Evolutionary conservation across 2,113 vertebrate species (phyloP), one percentile per base, ranked within the genome.

Genomic region (Centropus unirufus): DNA sequence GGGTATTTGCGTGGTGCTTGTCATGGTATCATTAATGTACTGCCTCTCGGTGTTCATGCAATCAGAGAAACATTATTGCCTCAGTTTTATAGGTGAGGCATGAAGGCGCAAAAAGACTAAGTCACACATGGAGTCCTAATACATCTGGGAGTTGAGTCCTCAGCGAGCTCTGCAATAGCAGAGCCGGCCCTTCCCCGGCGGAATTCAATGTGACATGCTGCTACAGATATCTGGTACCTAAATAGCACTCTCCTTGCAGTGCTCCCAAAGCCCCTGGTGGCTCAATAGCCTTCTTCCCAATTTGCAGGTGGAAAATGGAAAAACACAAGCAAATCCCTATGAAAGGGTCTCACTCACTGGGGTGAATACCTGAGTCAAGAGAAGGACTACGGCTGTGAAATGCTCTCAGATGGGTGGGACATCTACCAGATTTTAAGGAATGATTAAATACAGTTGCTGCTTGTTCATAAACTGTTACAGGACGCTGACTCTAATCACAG

Each of bases 221-320:
- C 77, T 86, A 18, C 70, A 44, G 77, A 23, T 32, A 73, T 0
- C 82, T 80, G 51, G n/a, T 27, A 49, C 13, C 47, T 54, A 47
- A 78, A 80, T 6, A 58, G 30, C 72, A 51, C 14, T 68, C 36
- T 55, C 30, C 63, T 86, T 42, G 17, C 39, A 59, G 55, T 57
- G 55, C 24, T 88, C 63, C 72, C 67, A 62, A 83, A 90, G 55
- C 27, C 32, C 29, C 69, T 74, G 63, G 20, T 21, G 55, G 14
- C 39, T 54, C n/a, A 78, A n/a, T 22, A 57, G 26, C 78, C 18
- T 49, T 62, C 85, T 95, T 91, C 69, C 30, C 26, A 58, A 11
- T 79, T 76, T 89, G 51, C n/a, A 63, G 30, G 8, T 76, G 63
- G 79, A 46, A 83, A 93, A 81, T 34, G 42, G 19, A 69, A 92